A percentile compares a stretch with the other conserved stretches of the same genome.
phyloP scores from a whole-genome alignment of 2,888 invertebrate genomes.

The Acleris sparsana region DNA sequence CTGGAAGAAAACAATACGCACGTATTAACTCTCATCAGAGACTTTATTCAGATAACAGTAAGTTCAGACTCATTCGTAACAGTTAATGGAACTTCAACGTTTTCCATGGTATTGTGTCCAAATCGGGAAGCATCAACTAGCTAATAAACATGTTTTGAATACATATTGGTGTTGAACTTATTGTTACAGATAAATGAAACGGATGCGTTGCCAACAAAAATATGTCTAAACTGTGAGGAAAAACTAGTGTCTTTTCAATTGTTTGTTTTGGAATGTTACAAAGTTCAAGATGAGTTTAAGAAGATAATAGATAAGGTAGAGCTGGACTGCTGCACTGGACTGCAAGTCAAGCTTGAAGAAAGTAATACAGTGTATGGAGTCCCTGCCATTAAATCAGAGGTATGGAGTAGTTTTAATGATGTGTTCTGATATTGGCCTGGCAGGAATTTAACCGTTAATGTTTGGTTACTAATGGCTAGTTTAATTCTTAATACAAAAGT shows the following conservation, averaged over 20 bases:
- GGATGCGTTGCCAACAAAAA: conserved; percentile 69
- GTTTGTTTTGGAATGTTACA: conserved; percentile 73
- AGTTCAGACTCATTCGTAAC: conserved; percentile 42
- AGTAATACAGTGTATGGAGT: conserved; percentile 42
- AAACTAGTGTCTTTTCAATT: conserved; percentile 75
- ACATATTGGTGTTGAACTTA: conserved; percentile 4
- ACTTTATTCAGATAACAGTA: conserved; percentile 68
- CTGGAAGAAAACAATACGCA: conserved; percentile 67
- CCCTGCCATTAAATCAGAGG: conserved; percentile 66
- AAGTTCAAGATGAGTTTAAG: conserved; percentile 67
- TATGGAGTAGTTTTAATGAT: conserved; percentile 34
- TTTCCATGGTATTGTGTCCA: no score
- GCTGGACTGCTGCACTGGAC: conserved; percentile 38
- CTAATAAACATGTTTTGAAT: conserved; percentile 12
- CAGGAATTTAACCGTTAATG: no score
- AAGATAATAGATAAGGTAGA: conserved; percentile 27
- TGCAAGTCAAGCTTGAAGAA: conserved; percentile 56
- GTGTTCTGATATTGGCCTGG: no score
- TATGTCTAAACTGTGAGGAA: conserved; percentile 75
- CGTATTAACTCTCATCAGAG: conserved; percentile 67
- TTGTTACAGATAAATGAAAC: conserved; percentile 63
- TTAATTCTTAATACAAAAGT: no score
- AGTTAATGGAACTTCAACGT: no score
- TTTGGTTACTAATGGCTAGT: no score
- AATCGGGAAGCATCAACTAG: no score